Evolutionary conservation across 2,797 vertebrate species (phyloP).

Genomic region (Pristis pectinata): DNA sequence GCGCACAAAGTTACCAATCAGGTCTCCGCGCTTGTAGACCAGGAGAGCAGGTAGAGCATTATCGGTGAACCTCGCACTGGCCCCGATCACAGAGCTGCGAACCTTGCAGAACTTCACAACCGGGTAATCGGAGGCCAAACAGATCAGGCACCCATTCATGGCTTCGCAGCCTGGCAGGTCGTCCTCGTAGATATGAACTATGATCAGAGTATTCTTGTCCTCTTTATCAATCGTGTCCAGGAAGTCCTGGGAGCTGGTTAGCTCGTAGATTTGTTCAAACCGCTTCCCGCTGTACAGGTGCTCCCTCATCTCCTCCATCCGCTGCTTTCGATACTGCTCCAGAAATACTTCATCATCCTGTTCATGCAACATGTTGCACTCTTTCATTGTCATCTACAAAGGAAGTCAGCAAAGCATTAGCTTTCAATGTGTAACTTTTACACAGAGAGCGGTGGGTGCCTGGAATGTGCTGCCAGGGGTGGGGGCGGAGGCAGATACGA

Average conservation of each 20-base stretch:
- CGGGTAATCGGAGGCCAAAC: constrained; percentile 86
- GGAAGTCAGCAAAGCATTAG: neutral
- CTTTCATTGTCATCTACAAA: constrained; percentile 77
- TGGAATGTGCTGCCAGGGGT: no score
- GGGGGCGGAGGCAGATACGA: no score
- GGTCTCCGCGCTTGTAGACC: constrained; percentile 84
- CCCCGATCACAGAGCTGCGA: constrained; percentile 81
- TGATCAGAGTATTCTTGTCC: constrained; percentile 75
- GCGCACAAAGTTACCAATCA: constrained; percentile 94
- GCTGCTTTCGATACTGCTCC: constrained; percentile 86
- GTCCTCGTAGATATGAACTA: constrained; percentile 91
- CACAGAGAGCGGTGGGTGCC: no score
- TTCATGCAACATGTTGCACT: constrained; percentile 72
- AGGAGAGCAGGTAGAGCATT: constrained; percentile 89
- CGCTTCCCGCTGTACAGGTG: constrained; percentile 78
- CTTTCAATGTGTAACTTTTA: no score
- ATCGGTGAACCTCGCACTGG: constrained; percentile 78
- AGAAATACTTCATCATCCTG: constrained; percentile 86
- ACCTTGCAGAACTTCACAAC: constrained; percentile 89
- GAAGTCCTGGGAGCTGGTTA: constrained; percentile 80
- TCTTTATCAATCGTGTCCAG: constrained; percentile 85
- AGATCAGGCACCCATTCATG: constrained; percentile 85
- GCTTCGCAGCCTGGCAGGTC: constrained; percentile 78
- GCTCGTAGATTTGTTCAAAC: constrained; percentile 79
- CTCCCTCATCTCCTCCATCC: constrained; percentile 88